A percentile compares a stretch with the other conserved stretches of the same genome.
These are phyloP conservation scores for Pantala flavescens DNA, from an alignment of 1,140 invertebrate genomes.

Conservation along the genomic window DNA sequence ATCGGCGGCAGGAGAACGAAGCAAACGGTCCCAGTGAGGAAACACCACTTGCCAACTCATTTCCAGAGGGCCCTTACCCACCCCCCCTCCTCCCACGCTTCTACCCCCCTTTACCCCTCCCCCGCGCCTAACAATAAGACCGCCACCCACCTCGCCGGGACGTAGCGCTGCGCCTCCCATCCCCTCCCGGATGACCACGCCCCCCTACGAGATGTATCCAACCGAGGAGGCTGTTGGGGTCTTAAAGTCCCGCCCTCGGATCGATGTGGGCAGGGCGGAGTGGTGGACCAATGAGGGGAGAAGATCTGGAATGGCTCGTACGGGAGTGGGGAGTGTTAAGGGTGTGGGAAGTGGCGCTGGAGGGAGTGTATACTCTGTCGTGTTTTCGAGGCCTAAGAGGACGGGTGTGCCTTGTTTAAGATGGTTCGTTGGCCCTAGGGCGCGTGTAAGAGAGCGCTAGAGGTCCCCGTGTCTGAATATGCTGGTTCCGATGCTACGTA, in stretches of 20 bases:
- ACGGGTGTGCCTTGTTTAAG: too few relatives aligned
- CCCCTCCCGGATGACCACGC: neutral
- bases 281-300: too few relatives aligned
- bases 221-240: neutral
- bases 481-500: too few relatives aligned
- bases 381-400: too few relatives aligned
- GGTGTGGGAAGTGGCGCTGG: too few relatives aligned
- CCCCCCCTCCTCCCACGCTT: neutral
- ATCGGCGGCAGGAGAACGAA: neutral
- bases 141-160: neutral
- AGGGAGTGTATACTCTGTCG: too few relatives aligned
- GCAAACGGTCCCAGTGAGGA: neutral
- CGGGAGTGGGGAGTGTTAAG: too few relatives aligned
- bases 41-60: conserved; percentile 8
- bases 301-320: too few relatives aligned
- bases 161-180: neutral
- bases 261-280: too few relatives aligned
- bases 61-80: neutral
- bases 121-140: neutral
- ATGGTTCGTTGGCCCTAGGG: too few relatives aligned
- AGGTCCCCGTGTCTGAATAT: too few relatives aligned
- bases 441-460: too few relatives aligned
- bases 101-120: neutral
- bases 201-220: neutral
- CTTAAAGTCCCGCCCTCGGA: neutral